Evolutionary conservation across 1,140 invertebrate species (phyloP).

Genomic region (Palaemon carinicauda): DNA sequence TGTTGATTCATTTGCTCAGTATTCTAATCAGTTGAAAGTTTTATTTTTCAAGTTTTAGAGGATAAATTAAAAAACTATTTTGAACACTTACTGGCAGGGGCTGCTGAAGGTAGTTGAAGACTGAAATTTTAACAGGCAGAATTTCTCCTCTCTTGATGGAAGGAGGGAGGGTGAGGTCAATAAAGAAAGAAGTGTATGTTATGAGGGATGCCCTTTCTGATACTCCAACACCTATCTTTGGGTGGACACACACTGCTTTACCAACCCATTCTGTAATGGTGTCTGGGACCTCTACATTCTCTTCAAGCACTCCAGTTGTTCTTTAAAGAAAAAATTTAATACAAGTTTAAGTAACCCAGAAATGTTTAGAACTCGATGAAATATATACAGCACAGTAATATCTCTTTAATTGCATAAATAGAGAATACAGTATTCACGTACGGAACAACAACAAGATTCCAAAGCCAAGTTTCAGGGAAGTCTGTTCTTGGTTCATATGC

Average conservation of each 20-base stretch:
- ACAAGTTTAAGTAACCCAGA: too few species aligned
- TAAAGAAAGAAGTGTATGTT: constrained; percentile 79
- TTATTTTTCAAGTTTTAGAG: neutral
- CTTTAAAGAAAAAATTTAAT: too few species aligned
- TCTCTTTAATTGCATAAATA: too few species aligned
- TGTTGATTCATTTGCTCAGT: too few species aligned
- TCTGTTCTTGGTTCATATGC: too few species aligned
- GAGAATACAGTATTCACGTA: too few species aligned
- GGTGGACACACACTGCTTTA: constrained; percentile 75
- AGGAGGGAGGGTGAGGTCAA: constrained; percentile 75
- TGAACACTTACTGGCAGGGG: constrained; percentile 70
- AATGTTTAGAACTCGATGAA: too few species aligned
- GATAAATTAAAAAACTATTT: neutral
- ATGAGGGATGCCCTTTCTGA: constrained; percentile 69
- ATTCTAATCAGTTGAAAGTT: too few species aligned
- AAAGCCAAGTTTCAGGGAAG: too few species aligned
- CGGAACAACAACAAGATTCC: too few species aligned
- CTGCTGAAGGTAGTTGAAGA: constrained; percentile 78
- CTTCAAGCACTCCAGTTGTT: too few species aligned
- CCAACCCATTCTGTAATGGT: constrained; percentile 80
- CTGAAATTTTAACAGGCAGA: constrained; percentile 73
- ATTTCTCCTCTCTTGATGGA: constrained; percentile 76
- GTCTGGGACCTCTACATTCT: constrained; percentile 69
- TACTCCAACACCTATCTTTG: constrained; percentile 73
- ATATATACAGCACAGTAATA: too few species aligned